Base-by-base conservation (phyloP, 2,888 invertebrate species). In the Lagria hirta region DNA sequence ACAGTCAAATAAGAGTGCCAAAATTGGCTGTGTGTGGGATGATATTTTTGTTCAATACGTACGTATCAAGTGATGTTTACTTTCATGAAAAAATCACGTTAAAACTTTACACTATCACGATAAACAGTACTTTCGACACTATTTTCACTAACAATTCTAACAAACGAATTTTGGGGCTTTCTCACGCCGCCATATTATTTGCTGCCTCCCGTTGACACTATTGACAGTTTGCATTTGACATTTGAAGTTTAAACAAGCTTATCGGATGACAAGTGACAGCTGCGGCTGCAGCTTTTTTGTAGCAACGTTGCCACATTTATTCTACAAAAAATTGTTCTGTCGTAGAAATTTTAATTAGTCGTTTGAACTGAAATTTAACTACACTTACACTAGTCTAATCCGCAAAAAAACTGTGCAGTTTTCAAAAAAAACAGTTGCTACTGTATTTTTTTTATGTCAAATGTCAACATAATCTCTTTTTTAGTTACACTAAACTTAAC, bases 181-280 rank as follows among this genome's bases (percentile, higher is more conserved):
- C 42, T 44, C 41, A 48, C 42, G 48, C 54, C 22, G 54, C 54
- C 54, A 54, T 54, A 29, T 54, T 50, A 41, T 36, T 47, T 44
- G 33, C 33, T n/a, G 33, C 35, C 13, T 13, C 8, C 4, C 29
- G 18, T 6, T 7, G 7, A 23, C 43, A 37, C 28, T 15, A 45
- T 34, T 27, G 45, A 45, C 45, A 45, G 33, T 18, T 18, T 4
- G 7, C 18, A 41, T 35, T 26, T 34, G 40, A 40, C 40, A 40
- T 13, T 23, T 14, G 22, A 23, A 13, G 23, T n/a, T 10, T 6
- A 8, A 44, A 8, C 4, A 18, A 4, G 5, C 4, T 38, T 17
- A 40, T 24, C 40, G 40, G n/a, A n/a, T n/a, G n/a, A n/a, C n/a
- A n/a, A n/a, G n/a, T n/a, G n/a, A n/a, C n/a, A n/a, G n/a, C n/a